Evolutionary conservation across 1,140 invertebrate genomes (phyloP), one percentile per base, ranked within the genome.

Genomic region (Streblospio benedicti): DNA sequence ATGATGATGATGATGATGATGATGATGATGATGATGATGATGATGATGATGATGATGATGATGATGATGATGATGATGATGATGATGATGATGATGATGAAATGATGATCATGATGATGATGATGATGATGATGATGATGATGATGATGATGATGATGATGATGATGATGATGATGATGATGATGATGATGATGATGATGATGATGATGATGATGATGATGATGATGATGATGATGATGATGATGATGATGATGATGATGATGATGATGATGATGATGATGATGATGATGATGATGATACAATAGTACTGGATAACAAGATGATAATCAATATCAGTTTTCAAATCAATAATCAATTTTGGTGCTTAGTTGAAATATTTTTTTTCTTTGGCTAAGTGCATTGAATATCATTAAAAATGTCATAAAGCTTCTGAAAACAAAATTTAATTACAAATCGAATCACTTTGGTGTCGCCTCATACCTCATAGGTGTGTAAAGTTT

Each of bases 181-280:
- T 30, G 51, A 47, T 28, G 32, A 47, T 0, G 28, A 47, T 16
- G n/a, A 47, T 35, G 31, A 27, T 32, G 43, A 31, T 47, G 20
- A 31, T 45, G 38, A 1, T 32, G 31, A 32, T 47, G 30, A 47
- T 35, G 31, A 47, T 59, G 53, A 59, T 45, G 53, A 59, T 30
- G 41, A 47, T 47, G 1, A 59, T 28, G 41, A 47, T 47, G 18
- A 47, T 59, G 41, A 47, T 45, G 23, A 59, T 47, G 35, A 47
- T 25, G 38, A 59, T 33, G 38, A 47, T 32, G 31, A 32, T 59
- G 53, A 20, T 59, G 38, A 47, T 57, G 41, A 47, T 27, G 57
- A 49, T 35, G 20, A 30, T 56, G 51, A 60, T 27, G 45, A 56
- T 56, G 62, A 49, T 59, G n/a, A n/a, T n/a, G n/a, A n/a, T 53